A percentile compares a stretch with the other conserved stretches of the same genome.
Conservation (phyloP, 2,888 invertebrate species). For the Molorchus minor region DNA sequence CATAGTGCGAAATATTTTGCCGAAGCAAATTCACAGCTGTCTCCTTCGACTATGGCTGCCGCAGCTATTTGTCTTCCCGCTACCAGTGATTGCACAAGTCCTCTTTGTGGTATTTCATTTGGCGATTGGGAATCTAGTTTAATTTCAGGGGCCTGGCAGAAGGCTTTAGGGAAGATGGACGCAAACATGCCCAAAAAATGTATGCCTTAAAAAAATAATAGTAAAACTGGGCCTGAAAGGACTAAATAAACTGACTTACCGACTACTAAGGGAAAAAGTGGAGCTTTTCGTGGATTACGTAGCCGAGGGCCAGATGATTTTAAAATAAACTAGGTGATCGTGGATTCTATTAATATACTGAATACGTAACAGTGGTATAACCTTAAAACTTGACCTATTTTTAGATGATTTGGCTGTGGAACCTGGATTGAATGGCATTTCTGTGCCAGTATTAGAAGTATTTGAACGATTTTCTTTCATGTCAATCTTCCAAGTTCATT, state of each 20-base stretch:
- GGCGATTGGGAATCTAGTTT: slow-evolving; percentile 31
- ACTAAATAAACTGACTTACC: slow-evolving; percentile 1
- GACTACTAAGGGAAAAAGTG: background rate
- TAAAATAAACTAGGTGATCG: background rate
- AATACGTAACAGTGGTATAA: background rate
- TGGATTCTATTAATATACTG: background rate
- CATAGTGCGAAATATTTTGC: slow-evolving; percentile 90
- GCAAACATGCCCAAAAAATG: slow-evolving; percentile 45
- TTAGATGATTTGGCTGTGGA: background rate
- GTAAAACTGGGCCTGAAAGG: slow-evolving; percentile 27
- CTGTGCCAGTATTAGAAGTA: no score
- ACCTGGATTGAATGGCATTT: no score
- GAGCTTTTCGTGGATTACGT: background rate
- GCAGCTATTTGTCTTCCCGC: slow-evolving; percentile 58
- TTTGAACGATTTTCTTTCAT: no score
- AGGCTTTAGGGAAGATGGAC: slow-evolving; percentile 50
- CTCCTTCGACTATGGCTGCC: slow-evolving; percentile 49
- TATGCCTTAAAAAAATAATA: no score
- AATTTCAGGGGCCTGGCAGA: slow-evolving; percentile 48
- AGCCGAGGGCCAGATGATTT: background rate
- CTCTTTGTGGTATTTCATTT: slow-evolving; percentile 35
- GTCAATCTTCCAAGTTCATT: no score
- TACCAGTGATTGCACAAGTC: slow-evolving; percentile 57
- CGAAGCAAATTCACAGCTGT: slow-evolving; percentile 87
- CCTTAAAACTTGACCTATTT: slow-evolving; percentile 11